Evolutionary conservation across 2,113 vertebrate species (phyloP).

Genomic region (Clarias gariepinus): DNA sequence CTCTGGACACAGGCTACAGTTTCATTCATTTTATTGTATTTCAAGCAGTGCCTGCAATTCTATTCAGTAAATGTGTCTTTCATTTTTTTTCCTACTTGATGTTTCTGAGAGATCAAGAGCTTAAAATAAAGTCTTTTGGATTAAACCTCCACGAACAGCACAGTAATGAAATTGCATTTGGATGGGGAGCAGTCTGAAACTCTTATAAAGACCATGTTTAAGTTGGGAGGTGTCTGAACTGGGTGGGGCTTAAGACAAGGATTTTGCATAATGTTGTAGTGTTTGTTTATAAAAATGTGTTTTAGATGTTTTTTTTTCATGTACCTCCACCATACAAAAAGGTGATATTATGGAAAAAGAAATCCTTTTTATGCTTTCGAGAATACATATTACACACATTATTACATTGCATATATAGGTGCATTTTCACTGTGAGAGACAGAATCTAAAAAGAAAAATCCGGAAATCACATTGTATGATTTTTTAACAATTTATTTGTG

Average conservation of each 20-base stretch:
- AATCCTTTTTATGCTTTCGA: neutral
- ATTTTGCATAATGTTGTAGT: neutral
- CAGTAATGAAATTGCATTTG: slow-evolving; percentile 54
- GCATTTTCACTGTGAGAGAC: too few species aligned
- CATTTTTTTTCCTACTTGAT: neutral
- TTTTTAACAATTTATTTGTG: too few species aligned
- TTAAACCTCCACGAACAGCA: slow-evolving; percentile 51
- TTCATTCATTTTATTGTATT: neutral
- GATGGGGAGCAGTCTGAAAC: slow-evolving; percentile 33
- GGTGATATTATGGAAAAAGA: neutral
- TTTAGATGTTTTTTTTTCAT: neutral
- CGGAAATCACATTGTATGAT: too few species aligned
- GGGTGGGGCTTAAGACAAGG: neutral
- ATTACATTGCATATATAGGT: too few species aligned
- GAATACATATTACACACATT: neutral
- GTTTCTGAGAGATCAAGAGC: slow-evolving; percentile 21
- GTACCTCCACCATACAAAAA: neutral
- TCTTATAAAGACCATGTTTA: slow-evolving; percentile 13
- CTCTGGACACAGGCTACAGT: neutral
- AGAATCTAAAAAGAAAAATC: too few species aligned
- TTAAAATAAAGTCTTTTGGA: slow-evolving; percentile 52
- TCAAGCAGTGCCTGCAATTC: neutral
- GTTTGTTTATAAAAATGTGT: neutral
- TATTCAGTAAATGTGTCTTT: slow-evolving; percentile 15
- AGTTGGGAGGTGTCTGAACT: slow-evolving; percentile 47